Percentiles rank a stretch among this genome's conserved stretches.
Evolutionary conservation across 2,888 invertebrate genomes (phyloP).

Genomic region (Erynnis tages): DNA sequence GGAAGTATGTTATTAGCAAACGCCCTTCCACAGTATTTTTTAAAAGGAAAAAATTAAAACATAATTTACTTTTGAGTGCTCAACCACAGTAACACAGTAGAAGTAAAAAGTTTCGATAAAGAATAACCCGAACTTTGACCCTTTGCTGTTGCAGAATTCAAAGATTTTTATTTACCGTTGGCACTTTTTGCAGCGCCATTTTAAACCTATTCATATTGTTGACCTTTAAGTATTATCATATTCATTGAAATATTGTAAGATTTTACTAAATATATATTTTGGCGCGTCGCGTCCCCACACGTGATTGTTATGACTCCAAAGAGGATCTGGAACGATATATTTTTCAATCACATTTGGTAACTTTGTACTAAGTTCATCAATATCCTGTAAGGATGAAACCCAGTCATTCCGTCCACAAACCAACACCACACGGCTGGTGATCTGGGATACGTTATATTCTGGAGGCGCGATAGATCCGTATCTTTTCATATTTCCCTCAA

Average conservation of each 20-base stretch:
- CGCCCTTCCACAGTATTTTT: too few relatives aligned
- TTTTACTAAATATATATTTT: slow-evolving; percentile 50
- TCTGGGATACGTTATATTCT: slow-evolving; percentile 54
- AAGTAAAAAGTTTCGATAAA: too few relatives aligned
- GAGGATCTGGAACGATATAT: slow-evolving; percentile 78
- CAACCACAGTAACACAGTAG: too few relatives aligned
- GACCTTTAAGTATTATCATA: slow-evolving; percentile 27
- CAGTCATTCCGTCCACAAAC: slow-evolving; percentile 80
- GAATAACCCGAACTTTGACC: too few relatives aligned
- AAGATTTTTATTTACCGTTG: too few relatives aligned
- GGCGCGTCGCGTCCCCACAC: slow-evolving; percentile 57
- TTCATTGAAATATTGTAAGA: slow-evolving; percentile 49
- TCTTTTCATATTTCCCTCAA: slow-evolving; percentile 48
- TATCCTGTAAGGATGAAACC: slow-evolving; percentile 82
- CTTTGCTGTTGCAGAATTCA: too few relatives aligned
- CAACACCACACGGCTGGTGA: slow-evolving; percentile 62
- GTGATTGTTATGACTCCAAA: slow-evolving; percentile 71
- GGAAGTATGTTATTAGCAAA: too few relatives aligned
- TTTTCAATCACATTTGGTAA: slow-evolving; percentile 82
- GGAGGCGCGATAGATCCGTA: slow-evolving; percentile 60
- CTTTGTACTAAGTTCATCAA: slow-evolving; percentile 70
- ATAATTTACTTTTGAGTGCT: too few relatives aligned
- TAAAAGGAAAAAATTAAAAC: too few relatives aligned
- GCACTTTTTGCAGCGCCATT: too few relatives aligned
- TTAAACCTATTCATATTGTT: too few relatives aligned